Evolutionary conservation across 2,888 invertebrate species (phyloP).

Genomic region (Meandrusa payeni): DNA sequence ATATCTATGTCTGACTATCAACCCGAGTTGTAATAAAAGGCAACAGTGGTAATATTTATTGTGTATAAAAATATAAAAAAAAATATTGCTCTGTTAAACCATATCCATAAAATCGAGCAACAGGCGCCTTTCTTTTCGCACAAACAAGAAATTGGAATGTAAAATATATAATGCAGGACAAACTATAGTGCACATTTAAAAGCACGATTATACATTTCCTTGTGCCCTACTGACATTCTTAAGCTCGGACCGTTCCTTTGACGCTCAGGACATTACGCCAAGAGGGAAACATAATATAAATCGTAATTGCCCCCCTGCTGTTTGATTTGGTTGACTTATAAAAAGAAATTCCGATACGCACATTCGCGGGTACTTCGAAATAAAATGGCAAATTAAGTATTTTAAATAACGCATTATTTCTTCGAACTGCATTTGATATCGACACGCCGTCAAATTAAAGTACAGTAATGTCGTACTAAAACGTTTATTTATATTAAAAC

Average conservation of each 20-base stretch:
- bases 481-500: too few relatives aligned
- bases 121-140: conserved; percentile 1
- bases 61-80: too few relatives aligned
- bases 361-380: background rate
- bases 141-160: background rate
- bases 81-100: too few relatives aligned
- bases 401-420: conserved; percentile 14
- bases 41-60: too few relatives aligned
- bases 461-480: conserved; percentile 1
- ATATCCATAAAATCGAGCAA: too few relatives aligned
- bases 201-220: conserved; percentile 9
- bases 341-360: conserved; percentile 1
- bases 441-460: conserved; percentile 9
- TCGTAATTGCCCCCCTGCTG: conserved; percentile 31
- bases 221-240: conserved; percentile 28
- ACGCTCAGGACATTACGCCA: conserved; percentile 23
- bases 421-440: conserved; percentile 5
- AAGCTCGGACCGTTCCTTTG: conserved; percentile 29
- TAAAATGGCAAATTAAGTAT: conserved; percentile 15
- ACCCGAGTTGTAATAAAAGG: too few relatives aligned
- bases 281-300: conserved; percentile 7
- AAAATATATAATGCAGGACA: background rate
- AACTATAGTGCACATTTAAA: conserved; percentile 14
- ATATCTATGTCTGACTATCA: too few relatives aligned
- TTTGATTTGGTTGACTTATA: conserved; percentile 29